These are phyloP conservation scores for Spicauda simplicius DNA, from an alignment of 2,888 invertebrate species.

Conservation along the genomic window DNA sequence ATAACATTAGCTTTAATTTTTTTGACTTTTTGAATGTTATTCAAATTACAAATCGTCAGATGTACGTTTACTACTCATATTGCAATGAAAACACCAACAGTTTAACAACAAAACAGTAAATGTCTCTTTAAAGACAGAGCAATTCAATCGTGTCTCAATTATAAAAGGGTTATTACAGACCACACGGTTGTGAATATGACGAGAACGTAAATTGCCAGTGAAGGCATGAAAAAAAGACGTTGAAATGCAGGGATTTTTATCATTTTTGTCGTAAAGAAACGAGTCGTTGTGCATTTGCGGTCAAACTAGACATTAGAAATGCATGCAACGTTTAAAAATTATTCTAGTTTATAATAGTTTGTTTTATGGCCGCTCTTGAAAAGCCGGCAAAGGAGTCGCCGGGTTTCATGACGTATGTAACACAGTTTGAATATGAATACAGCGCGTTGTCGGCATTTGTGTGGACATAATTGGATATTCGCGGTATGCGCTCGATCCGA, in stretches of 20 bases:
- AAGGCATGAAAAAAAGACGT: conserved; percentile 50
- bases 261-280: conserved; percentile 44
- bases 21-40: too few relatives aligned
- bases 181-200: conserved; percentile 49
- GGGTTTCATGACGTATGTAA: conserved; percentile 62
- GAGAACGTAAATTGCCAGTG: conserved; percentile 52
- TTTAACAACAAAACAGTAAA: conserved; percentile 6
- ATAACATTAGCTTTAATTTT: too few relatives aligned
- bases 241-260: conserved; percentile 46
- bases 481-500: conserved; percentile 63
- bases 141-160: conserved; percentile 45
- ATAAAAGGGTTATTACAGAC: conserved; percentile 46
- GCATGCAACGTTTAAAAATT: conserved; percentile 57
- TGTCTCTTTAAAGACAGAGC: conserved; percentile 35
- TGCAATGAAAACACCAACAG: background rate
- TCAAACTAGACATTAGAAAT: conserved; percentile 68
- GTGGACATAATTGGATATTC: conserved; percentile 73
- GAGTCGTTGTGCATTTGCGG: conserved; percentile 53
- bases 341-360: conserved; percentile 60
- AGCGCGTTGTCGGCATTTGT: conserved; percentile 56
- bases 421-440: conserved; percentile 59
- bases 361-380: conserved; percentile 59
- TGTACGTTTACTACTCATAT: background rate
- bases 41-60: too few relatives aligned
- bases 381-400: conserved; percentile 51